Conservation (phyloP, 1,140 invertebrate genomes). For the Bombus pascuorum region DNA sequence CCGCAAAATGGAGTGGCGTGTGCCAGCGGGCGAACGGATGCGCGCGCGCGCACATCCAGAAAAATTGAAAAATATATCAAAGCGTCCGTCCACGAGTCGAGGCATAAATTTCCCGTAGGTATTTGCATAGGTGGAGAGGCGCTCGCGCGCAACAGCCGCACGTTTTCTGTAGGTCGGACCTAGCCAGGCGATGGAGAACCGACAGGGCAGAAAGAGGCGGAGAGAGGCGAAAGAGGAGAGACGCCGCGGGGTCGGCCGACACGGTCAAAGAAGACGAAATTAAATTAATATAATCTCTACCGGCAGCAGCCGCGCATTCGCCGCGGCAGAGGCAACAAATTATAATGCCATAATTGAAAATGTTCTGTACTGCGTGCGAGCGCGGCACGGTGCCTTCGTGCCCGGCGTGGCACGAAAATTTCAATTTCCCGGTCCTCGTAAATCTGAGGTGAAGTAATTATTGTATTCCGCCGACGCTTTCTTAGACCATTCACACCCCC, state of each 20-base stretch:
- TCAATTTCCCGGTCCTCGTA: conserved; percentile 81
- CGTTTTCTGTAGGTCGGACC: conserved; percentile 10
- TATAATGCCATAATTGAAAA: conserved; percentile 82
- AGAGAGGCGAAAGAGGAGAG: not conserved
- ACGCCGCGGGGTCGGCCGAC: conserved; percentile 45
- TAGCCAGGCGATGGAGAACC: not conserved
- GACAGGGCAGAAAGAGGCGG: not conserved
- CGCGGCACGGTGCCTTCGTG: conserved; percentile 43
- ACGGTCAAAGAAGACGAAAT: conserved; percentile 78
- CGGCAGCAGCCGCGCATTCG: conserved; percentile 69
- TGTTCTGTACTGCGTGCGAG: conserved; percentile 73
- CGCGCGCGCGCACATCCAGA: conserved; percentile 3
- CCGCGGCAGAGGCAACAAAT: conserved; percentile 77
- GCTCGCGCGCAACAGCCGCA: not conserved
- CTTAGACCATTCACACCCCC: conserved; percentile 77
- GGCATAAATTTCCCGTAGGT: conserved; percentile 45
- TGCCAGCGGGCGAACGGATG: not conserved
- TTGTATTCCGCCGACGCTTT: conserved; percentile 80
- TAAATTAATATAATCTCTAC: conserved; percentile 80
- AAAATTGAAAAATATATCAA: conserved; percentile 57
- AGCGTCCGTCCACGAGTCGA: conserved; percentile 34
- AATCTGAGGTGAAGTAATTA: conserved; percentile 82
- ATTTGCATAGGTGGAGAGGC: conserved; percentile 42
- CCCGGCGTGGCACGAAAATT: conserved; percentile 77
- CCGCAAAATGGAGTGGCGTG: conserved; percentile 29